Conservation (phyloP, 2,888 invertebrate species). For the Laspeyria flexula region DNA sequence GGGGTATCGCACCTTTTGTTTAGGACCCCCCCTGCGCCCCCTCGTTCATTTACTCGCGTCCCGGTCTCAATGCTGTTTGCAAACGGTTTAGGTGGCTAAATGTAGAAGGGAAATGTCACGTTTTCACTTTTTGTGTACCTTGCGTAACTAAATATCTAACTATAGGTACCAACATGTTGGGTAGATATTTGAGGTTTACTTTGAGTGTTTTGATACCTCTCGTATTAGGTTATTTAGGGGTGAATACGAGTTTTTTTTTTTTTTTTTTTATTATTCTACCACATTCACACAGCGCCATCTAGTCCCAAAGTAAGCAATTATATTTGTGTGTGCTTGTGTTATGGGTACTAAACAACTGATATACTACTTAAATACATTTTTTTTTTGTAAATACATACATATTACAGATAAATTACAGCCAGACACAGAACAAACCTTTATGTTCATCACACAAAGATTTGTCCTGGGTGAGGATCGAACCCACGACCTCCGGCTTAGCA, state of each 20-base stretch:
- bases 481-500: too few species aligned
- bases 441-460: too few species aligned
- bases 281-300: too few species aligned
- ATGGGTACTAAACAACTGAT: too few species aligned
- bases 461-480: too few species aligned
- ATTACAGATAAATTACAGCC: too few species aligned
- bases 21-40: constrained; percentile 68
- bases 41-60: constrained; percentile 78
- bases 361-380: too few species aligned
- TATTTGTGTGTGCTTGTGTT: too few species aligned
- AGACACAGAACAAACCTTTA: too few species aligned
- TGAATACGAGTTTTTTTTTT: too few species aligned
- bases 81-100: constrained; percentile 84
- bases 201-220: not conserved
- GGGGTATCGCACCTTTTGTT: constrained; percentile 83
- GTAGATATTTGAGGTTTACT: constrained; percentile 1
- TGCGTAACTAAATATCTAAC: not conserved
- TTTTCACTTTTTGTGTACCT: constrained; percentile 76
- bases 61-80: constrained; percentile 80
- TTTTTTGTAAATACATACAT: too few species aligned
- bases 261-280: not conserved
- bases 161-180: not conserved
- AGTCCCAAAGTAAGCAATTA: too few species aligned
- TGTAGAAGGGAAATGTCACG: constrained; percentile 81
- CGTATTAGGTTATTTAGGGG: not conserved